phyloP scores from a whole-genome alignment of 2,888 invertebrate genomes.

The Liopterus haemorrhoidalis region DNA sequence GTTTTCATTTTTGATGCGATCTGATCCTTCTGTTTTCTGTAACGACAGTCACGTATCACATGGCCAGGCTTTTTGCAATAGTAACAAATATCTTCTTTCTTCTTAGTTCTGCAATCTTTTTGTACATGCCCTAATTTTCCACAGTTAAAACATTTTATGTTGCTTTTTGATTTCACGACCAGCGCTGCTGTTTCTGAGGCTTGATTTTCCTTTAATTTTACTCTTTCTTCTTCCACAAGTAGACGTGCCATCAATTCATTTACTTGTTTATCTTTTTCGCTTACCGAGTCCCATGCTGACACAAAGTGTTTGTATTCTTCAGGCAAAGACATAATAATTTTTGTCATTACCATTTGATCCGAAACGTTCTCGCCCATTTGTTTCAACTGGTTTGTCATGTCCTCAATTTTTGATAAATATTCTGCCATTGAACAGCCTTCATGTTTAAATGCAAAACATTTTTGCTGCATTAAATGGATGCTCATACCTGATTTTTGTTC shows the following conservation, averaged over 20 bases:
- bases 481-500: conserved; percentile 34
- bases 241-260: conserved; percentile 27
- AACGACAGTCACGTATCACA: neutral
- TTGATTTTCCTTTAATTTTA: conserved; percentile 18
- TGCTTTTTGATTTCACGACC: conserved; percentile 15
- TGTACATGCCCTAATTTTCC: conserved; percentile 22
- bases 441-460: conserved; percentile 35
- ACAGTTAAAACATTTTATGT: conserved; percentile 21
- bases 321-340: conserved; percentile 34
- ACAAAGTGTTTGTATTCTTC: conserved; percentile 36
- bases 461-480: conserved; percentile 34
- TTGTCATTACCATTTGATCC: conserved; percentile 34
- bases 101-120: conserved; percentile 18
- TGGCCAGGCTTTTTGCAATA: conserved; percentile 6
- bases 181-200: too few relatives aligned
- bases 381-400: conserved; percentile 15
- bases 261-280: conserved; percentile 20
- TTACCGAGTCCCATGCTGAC: conserved; percentile 31
- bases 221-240: conserved; percentile 30
- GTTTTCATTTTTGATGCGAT: too few relatives aligned
- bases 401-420: conserved; percentile 31
- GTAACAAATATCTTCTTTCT: conserved; percentile 13
- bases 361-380: conserved; percentile 33
- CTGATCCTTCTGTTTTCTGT: too few relatives aligned
- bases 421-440: conserved; percentile 30